These are phyloP conservation scores for Lepidocolaptes lacrymiger DNA, from an alignment of 2,797 vertebrate species.

Conservation along the genomic window DNA sequence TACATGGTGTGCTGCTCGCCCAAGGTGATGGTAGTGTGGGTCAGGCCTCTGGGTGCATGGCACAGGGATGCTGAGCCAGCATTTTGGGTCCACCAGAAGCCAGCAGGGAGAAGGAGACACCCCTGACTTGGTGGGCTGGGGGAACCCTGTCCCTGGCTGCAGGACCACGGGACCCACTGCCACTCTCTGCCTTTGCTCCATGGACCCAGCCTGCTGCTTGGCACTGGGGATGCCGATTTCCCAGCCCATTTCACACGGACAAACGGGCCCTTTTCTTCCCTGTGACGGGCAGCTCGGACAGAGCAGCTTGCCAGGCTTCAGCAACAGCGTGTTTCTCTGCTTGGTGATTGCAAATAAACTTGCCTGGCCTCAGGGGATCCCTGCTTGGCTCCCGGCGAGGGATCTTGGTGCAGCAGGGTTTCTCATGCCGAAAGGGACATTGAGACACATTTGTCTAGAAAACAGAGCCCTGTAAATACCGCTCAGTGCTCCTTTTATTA, in stretches of 20 bases:
- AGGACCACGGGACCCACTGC: accelerated
- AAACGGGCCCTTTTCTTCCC: not conserved
- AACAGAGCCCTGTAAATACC: not conserved
- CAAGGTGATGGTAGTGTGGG: accelerated
- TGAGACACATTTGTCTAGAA: not conserved
- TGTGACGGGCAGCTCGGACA: not conserved
- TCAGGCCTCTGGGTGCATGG: accelerated
- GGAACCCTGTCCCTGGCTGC: not conserved
- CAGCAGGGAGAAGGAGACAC: not conserved
- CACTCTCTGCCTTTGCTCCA: not conserved
- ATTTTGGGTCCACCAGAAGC: not conserved
- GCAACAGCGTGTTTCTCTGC: not conserved
- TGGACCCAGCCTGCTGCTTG: accelerated
- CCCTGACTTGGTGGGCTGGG: accelerated
- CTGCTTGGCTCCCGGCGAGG: not conserved
- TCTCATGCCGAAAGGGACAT: not conserved
- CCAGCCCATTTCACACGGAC: not conserved
- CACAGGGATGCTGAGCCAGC: not conserved
- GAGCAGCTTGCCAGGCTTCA: not conserved
- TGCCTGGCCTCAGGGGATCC: not conserved
- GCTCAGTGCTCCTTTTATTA: not conserved
- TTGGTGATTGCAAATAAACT: not conserved
- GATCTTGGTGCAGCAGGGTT: not conserved
- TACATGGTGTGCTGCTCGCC: not conserved
- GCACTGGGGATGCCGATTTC: not conserved